Conservation (phyloP, 2,888 invertebrate genomes). For the Andrena trimmerana region DNA sequence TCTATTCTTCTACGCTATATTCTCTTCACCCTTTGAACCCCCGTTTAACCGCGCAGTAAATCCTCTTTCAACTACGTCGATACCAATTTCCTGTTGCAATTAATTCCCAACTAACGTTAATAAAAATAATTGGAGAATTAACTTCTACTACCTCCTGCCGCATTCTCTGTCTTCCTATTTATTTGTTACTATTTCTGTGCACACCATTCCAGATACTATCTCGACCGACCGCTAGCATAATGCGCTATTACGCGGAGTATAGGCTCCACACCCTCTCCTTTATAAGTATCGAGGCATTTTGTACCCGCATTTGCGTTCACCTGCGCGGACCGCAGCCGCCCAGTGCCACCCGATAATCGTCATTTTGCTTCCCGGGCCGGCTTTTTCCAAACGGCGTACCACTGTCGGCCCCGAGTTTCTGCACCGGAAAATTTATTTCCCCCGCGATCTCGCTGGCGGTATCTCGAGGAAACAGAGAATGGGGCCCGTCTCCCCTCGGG, state of each 20-base stretch:
- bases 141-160: not conserved
- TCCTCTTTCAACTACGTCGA: not conserved
- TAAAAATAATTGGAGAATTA: not conserved
- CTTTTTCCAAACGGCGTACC: constrained; percentile 16
- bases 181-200: constrained; percentile 9
- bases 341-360: constrained; percentile 45
- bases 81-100: not conserved
- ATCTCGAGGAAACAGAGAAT: constrained; percentile 10
- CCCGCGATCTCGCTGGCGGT: constrained; percentile 12
- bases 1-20: too few relatives aligned
- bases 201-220: constrained; percentile 32
- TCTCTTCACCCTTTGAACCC: too few relatives aligned
- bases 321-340: constrained; percentile 6
- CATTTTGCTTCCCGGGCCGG: constrained; percentile 34
- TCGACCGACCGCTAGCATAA: constrained; percentile 30
- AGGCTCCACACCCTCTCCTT: constrained; percentile 51
- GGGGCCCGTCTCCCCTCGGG: not conserved
- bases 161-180: not conserved
- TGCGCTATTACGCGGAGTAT: constrained; percentile 36
- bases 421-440: constrained; percentile 39
- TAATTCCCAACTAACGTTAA: too few relatives aligned
- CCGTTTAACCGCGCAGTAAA: too few relatives aligned
- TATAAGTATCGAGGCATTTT: constrained; percentile 29
- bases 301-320: constrained; percentile 48
- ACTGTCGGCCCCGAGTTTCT: constrained; percentile 22